Percentiles rank a stretch among this genome's conserved stretches.
phyloP scores from a whole-genome alignment of 2,797 vertebrate species.

The Rhinatrema bivittatum region DNA sequence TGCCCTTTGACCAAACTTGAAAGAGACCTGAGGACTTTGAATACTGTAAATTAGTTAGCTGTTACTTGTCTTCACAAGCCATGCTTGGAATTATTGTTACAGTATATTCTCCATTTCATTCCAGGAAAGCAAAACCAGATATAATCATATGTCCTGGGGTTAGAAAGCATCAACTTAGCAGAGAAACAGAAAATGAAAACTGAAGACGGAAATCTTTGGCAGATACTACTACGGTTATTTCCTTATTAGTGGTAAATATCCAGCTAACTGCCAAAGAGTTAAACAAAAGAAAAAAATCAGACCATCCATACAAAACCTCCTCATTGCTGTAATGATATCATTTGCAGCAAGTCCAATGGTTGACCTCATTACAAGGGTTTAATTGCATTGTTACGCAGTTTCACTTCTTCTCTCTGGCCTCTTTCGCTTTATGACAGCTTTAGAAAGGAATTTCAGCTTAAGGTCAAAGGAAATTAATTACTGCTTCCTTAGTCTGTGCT shows the following conservation, averaged over 20 bases:
- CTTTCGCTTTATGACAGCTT: slow-evolving; percentile 83
- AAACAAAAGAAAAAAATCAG: slow-evolving; percentile 64
- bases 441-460: slow-evolving; percentile 75
- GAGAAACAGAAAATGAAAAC: too few species aligned
- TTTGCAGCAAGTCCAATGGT: slow-evolving; percentile 92
- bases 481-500: slow-evolving; percentile 67
- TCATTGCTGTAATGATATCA: slow-evolving; percentile 92
- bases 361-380: slow-evolving; percentile 99
- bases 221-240: slow-evolving; percentile 2
- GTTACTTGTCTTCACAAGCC: too few species aligned
- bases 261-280: slow-evolving; percentile 55
- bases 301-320: slow-evolving; percentile 76
- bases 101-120: too few species aligned
- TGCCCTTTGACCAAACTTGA: too few species aligned
- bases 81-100: too few species aligned
- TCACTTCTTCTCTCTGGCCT: slow-evolving; percentile 81
- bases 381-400: slow-evolving; percentile 97
- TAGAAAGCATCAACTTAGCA: too few species aligned
- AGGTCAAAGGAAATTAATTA: slow-evolving; percentile 84
- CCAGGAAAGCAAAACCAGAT: too few species aligned
- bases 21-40: too few species aligned
- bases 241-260: slow-evolving; percentile 11
- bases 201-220: too few species aligned
- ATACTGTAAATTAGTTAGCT: too few species aligned
- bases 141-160: too few species aligned